Evolutionary conservation across 1,140 invertebrate species (phyloP), one percentile per base, ranked within the genome.

Genomic region (Aphidius ervi): DNA sequence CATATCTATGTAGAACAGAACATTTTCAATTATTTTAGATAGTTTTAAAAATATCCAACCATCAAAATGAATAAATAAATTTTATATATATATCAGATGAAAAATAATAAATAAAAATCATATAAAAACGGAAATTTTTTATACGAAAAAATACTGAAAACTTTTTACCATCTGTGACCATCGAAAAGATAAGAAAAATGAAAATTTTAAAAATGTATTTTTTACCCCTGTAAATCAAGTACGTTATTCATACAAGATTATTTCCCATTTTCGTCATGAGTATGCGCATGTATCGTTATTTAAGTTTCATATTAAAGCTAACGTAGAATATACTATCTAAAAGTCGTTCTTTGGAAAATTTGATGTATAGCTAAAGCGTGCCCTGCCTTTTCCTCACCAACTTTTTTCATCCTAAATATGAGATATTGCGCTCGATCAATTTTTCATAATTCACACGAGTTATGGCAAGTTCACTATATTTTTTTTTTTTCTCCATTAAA

Each of bases 351-450:
- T 57, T 59, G 62, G 66, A 64, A 68, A 74, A 63, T 70, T 76
- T 79, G 78, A 80, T 80, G 71, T 77, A 80, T 73, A 70, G 71
- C 64, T 67, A 68, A 73, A 75, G 73, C 78, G 78, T 80, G 78
- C 74, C 70, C 64, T 71, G 76, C 65, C 78, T 76, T 54, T 68
- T 68, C 68, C 70, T 70, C 56, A 61, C 59, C 49, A 20, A 49
- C 47, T 54, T 56, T 61, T 47, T 39, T 48, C 46, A 40, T 37
- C 53, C 70, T 78, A 80, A 80, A 79, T 69, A 71, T 79, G 73
- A 80, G 71, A 80, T 80, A 80, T 78, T 73, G 75, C 68, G 68
- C 62, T 71, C 75, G 77, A 80, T 80, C 77, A 78, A 80, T 79
- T 79, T 80, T 79, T 80, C 75, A 78, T 78, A 74, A 73, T 69